Base-by-base conservation (phyloP, 2,797 vertebrate genomes). In the Heterohyrax brucei region DNA sequence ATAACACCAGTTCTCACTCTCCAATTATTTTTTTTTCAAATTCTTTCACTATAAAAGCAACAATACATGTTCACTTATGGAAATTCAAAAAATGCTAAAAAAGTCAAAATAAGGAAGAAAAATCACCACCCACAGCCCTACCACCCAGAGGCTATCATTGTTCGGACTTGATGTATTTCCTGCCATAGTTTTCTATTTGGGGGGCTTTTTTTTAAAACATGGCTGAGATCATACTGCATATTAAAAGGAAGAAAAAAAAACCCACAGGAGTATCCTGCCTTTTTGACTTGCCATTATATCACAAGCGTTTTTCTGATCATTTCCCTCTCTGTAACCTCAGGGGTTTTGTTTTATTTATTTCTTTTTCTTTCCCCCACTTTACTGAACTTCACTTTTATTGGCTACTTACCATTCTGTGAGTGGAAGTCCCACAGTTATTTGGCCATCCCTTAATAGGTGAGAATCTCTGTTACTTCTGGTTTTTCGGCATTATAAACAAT, bases 71-170 rank as follows among this genome's bases (percentile, higher is more conserved):
- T 90, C 85, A 85, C 85, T 97, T 87, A 72, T 4, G 76, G 97
- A 96, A 97, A 93, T 94, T 73, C 78, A 50, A 95, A 96, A 97
- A 97, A 94, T 95, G 95, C 95, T 95, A 50, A 95, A 96, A 73
- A 97, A 97, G 97, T 97, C 96, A 97, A 97, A 97, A 97, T 97
- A 96, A 97, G 97, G 96, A 97, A 97, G 96, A 97, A 96, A 95
- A 97, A 89, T 94, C 91, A 76, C 97, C 97, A 92, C 96, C 95
- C 92, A 91, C 75, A 24, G 81, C 90, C 92, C 87, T 77, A 53
- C 95, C 95, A 83, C 88, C 90, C 94, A 64, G 92, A 88, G 95
- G 86, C 95, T 68, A 88, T 91, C 96, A 97, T 97, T 97, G 97
- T 97, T 97, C 84, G 73, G 62, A 77, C 89, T 95, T 96, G 97